Evolutionary conservation across 2,888 invertebrate genomes (phyloP).

Genomic region (Hemaris fuciformis): DNA sequence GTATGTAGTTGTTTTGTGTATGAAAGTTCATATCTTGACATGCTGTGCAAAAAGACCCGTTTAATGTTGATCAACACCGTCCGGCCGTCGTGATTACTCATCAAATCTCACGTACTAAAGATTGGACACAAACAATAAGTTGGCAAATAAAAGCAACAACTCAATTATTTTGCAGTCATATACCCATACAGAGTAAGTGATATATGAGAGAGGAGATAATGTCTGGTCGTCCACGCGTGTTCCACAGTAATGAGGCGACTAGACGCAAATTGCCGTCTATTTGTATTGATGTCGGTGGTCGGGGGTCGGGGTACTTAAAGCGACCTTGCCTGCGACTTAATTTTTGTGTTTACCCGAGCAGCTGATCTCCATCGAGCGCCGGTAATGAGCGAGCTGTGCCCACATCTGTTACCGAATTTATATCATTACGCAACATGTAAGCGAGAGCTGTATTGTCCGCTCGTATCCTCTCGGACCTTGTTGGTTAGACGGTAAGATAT

Average conservation of each 20-base stretch:
- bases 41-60: background rate
- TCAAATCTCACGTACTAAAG: background rate
- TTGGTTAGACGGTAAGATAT: too few relatives aligned
- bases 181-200: background rate
- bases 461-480: too few relatives aligned
- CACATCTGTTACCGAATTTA: background rate
- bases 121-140: background rate
- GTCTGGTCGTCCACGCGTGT: background rate
- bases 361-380: background rate
- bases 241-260: conserved; percentile 17
- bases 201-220: background rate
- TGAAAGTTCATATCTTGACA: background rate
- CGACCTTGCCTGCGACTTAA: conserved; percentile 27
- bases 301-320: background rate
- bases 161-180: background rate
- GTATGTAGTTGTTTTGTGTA: too few relatives aligned
- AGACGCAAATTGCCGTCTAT: conserved; percentile 31
- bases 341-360: conserved; percentile 17
- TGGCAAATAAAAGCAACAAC: background rate
- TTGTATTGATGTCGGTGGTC: conserved; percentile 14
- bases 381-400: background rate
- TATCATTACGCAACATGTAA: background rate
- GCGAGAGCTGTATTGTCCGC: background rate
- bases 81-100: background rate
- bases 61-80: background rate